A percentile compares a stretch with the other conserved stretches of the same genome.
phyloP scores from a whole-genome alignment of 2,797 vertebrate genomes.

The Meda fulgida region DNA sequence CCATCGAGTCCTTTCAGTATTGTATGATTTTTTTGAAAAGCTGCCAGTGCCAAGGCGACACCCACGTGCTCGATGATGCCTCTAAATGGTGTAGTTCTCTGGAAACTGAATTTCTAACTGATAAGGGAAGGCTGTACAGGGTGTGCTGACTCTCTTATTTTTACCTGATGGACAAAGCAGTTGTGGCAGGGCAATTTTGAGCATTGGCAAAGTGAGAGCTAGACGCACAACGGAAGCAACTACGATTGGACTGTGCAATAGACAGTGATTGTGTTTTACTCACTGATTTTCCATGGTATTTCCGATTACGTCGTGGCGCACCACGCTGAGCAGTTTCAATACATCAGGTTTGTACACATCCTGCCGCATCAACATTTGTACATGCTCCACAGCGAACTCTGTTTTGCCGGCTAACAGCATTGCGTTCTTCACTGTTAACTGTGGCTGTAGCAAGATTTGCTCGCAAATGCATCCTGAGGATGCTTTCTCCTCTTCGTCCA shows the following conservation, averaged over 20 bases:
- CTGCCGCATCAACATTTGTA: no score
- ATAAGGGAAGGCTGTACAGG: not conserved
- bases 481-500: not conserved
- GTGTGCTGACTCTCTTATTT: not conserved
- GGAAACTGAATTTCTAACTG: not conserved
- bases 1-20: slow-evolving; percentile 34
- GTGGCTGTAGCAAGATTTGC: not conserved
- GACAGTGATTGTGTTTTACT: no score
- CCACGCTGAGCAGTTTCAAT: no score
- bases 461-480: not conserved
- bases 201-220: no score
- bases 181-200: not conserved
- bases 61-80: not conserved
- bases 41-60: not conserved
- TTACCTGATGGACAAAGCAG: not conserved
- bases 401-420: not conserved
- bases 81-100: not conserved
- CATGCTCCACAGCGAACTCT: not conserved
- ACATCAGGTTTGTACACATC: no score
- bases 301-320: no score
- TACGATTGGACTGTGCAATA: no score
- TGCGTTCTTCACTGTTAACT: not conserved
- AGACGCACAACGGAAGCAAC: no score
- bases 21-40: slow-evolving; percentile 24
- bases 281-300: no score